Evolutionary conservation across 2,797 vertebrate species (phyloP).

Genomic region (Myotis myotis): DNA sequence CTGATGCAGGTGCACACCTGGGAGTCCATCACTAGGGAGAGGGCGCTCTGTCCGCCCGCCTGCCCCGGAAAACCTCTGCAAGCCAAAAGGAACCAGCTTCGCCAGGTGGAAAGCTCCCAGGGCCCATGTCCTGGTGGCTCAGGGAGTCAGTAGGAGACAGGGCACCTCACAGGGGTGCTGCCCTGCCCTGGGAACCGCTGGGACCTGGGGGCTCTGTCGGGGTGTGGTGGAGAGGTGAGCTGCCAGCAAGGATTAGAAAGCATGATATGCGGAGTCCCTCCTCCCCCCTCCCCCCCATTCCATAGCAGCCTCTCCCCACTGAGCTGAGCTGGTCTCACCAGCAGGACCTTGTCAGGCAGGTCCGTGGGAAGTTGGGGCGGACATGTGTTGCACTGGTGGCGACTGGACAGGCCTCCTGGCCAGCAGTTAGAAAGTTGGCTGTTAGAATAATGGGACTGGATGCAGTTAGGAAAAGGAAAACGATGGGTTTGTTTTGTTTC

Average conservation of each 20-base stretch:
- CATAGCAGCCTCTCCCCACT: not conserved
- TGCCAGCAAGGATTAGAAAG: not conserved
- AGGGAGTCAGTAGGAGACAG: not conserved
- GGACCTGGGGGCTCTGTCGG: constrained; percentile 50
- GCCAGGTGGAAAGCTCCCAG: not conserved
- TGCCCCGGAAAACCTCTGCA: constrained; percentile 45
- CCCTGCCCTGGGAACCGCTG: not conserved
- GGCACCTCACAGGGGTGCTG: not conserved
- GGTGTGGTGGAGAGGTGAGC: not conserved
- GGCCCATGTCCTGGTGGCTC: not conserved
- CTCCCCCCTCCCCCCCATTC: not conserved
- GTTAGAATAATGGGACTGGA: not conserved
- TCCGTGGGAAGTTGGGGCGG: not conserved
- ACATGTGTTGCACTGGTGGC: not conserved
- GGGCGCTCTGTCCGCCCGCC: not conserved
- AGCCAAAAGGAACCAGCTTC: constrained; percentile 73
- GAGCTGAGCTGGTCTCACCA: not conserved
- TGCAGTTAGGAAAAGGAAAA: not conserved
- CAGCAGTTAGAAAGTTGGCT: constrained; percentile 31
- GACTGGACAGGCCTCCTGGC: not conserved
- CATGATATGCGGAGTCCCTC: not conserved
- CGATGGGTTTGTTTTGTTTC: not conserved
- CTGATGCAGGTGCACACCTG: not conserved
- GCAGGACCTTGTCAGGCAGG: not conserved
- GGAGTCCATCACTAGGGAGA: not conserved